Percentiles rank a stretch among this genome's conserved stretches.
phyloP scores from a whole-genome alignment of 2,797 vertebrate genomes.

The Scolopax rusticola region DNA sequence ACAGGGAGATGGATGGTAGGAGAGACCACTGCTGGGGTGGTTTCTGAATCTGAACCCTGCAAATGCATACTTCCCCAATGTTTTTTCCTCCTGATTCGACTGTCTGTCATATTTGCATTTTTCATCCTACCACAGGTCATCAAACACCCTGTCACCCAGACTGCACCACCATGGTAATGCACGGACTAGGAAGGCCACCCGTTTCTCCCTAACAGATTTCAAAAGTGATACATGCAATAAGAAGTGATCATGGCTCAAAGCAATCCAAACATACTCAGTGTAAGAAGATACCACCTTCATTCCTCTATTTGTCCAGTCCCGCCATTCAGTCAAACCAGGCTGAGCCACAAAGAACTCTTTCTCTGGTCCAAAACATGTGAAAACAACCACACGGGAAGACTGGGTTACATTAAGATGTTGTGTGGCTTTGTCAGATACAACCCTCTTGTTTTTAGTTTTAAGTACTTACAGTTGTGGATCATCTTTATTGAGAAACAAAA shows the following conservation, averaged over 20 bases:
- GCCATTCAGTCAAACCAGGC: neutral
- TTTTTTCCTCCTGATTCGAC: neutral
- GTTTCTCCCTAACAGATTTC: neutral
- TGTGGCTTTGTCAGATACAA: conserved; percentile 41
- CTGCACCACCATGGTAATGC: neutral
- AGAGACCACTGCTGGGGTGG: neutral
- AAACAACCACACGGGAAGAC: conserved; percentile 23
- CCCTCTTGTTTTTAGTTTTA: conserved; percentile 43
- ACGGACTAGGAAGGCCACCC: neutral
- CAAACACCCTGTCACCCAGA: neutral
- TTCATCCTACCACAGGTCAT: neutral
- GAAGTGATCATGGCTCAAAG: neutral
- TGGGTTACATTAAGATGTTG: conserved; percentile 34
- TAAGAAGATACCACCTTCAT: conserved; percentile 19
- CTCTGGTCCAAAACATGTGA: conserved; percentile 15
- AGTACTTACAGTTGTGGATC: conserved; percentile 59
- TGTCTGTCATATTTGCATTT: neutral
- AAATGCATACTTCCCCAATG: neutral
- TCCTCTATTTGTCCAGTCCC: conserved; percentile 14
- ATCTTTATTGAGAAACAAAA: conserved; percentile 58
- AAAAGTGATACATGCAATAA: neutral
- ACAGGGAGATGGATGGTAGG: neutral
- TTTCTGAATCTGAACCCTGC: neutral
- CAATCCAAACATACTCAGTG: neutral
- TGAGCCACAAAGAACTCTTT: conserved; percentile 44